phyloP scores from a whole-genome alignment of 2,113 vertebrate species.

The Fregata magnificens region DNA sequence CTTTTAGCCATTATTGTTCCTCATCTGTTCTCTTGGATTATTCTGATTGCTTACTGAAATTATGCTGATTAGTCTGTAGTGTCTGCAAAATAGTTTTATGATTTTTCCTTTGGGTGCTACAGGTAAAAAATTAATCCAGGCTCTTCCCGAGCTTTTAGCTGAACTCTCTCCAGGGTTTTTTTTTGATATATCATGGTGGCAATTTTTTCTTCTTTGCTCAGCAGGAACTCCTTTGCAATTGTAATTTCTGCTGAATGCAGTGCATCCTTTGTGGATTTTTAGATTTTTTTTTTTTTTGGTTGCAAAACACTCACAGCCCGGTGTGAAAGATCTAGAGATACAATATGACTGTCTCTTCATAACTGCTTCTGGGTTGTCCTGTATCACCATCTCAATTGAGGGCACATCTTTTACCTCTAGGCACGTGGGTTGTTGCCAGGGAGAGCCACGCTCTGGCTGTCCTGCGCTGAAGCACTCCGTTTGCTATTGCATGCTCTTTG shows the following conservation, averaged over 20 bases:
- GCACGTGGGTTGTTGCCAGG: not conserved
- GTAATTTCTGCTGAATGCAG: slow-evolving; percentile 14
- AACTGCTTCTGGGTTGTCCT: not conserved
- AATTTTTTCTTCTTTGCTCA: slow-evolving; percentile 1
- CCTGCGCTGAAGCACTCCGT: accelerated
- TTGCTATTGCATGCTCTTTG: not conserved
- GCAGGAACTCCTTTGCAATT: not conserved
- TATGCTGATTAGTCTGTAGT: not conserved
- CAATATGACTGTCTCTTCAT: not conserved
- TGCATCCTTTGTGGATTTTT: not conserved
- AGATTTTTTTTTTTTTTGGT: not conserved
- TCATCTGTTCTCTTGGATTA: slow-evolving; percentile 42
- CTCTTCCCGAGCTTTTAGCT: not conserved
- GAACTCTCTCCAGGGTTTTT: not conserved
- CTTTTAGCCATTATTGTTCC: slow-evolving; percentile 9
- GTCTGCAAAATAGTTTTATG: slow-evolving; percentile 16
- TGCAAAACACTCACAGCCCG: not conserved
- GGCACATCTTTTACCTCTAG: not conserved
- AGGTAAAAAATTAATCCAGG: slow-evolving; percentile 34
- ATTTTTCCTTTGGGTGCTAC: slow-evolving; percentile 27
- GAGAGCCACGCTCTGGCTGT: not conserved
- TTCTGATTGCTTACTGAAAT: slow-evolving; percentile 44
- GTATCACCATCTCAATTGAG: not conserved
- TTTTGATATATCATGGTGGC: not conserved
- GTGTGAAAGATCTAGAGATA: not conserved